Base-by-base conservation (phyloP, 2,888 invertebrate genomes). In the Notodonta dromedarius region DNA sequence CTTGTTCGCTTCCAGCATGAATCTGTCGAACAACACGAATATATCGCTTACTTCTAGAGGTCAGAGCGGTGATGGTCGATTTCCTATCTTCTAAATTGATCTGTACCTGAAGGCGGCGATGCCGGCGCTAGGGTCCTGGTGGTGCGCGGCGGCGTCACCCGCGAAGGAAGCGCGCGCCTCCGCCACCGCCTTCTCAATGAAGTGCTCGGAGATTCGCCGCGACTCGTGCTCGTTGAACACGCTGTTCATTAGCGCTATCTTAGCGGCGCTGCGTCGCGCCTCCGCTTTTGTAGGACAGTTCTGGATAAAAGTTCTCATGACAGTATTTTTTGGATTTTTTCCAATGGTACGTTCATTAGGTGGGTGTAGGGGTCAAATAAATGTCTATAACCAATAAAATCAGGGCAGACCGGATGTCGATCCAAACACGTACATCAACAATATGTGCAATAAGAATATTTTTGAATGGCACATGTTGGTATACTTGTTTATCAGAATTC, bases 201-300 rank as follows among this genome's bases (percentile, higher is more conserved):
- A 98, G 82, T 98, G 98, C 82, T 98, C 98, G 6, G 98, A 97
- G 78, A 98, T 98, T 75, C 97, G 95, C 62, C 98, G 94, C 2
- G 98, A 98, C 52, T 98, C 98, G 89, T 98, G 98, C 82, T 98
- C 98, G 86, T 98, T 98, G 90, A 98, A 98, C 57, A 98, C 98
- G 11, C 98, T 98, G 93, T 98, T 98, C 98, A 98, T 98, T 16
- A 98, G 94, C 1, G 98, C 98, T 73, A 98, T 98, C 94, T 98
- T 98, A 1, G 98, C 98, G 0, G 98, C 98, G 79, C 98, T 98
- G 74, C 98, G 95, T 54, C 98, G 95, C 5, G 98, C 98, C 86
- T 98, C 98, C 7, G 98, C 98, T 88, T 98, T 98, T 35, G 98
- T 98, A 3, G 98, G 97, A 85, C 98, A 98, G 87, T 98, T 98